These are phyloP conservation scores for Aplidium turbinatum DNA, from an alignment of 23 tunicate species.

Conservation along the genomic window DNA sequence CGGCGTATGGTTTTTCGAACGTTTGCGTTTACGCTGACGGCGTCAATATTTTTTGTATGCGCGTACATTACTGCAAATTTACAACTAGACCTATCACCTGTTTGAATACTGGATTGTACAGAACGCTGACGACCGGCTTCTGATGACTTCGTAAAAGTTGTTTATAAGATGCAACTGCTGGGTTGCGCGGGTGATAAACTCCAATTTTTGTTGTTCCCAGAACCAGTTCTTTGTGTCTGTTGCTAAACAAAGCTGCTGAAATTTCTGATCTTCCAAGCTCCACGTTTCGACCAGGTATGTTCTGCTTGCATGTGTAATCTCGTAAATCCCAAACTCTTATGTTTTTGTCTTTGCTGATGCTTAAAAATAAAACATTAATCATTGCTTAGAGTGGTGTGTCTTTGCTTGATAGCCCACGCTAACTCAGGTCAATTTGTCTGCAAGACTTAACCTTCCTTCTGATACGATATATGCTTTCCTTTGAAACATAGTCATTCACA, in stretches of 20 bases:
- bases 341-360: constrained; percentile 71
- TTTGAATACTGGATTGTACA: constrained; percentile 60
- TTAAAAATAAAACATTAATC: constrained; percentile 8
- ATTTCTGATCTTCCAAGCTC: constrained; percentile 45
- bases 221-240: constrained; percentile 36
- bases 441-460: no score
- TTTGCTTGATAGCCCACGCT: no score
- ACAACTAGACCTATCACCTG: constrained; percentile 31
- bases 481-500: no score
- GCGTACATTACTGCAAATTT: no score
- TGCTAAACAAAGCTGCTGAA: constrained; percentile 34
- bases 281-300: constrained; percentile 46
- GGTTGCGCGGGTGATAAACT: constrained; percentile 5
- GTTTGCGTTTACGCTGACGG: no score
- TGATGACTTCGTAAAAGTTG: constrained; percentile 26
- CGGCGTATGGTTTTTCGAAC: no score
- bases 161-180: neutral
- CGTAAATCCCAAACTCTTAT: constrained; percentile 62
- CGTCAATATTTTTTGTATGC: no score
- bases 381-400: no score
- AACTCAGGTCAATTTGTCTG: no score
- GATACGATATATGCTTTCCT: no score
- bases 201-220: constrained; percentile 58
- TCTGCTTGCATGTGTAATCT: constrained; percentile 62
- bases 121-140: constrained; percentile 45